Conservation (phyloP, 64 coral and sea anemone species). For the Actinia equina region DNA sequence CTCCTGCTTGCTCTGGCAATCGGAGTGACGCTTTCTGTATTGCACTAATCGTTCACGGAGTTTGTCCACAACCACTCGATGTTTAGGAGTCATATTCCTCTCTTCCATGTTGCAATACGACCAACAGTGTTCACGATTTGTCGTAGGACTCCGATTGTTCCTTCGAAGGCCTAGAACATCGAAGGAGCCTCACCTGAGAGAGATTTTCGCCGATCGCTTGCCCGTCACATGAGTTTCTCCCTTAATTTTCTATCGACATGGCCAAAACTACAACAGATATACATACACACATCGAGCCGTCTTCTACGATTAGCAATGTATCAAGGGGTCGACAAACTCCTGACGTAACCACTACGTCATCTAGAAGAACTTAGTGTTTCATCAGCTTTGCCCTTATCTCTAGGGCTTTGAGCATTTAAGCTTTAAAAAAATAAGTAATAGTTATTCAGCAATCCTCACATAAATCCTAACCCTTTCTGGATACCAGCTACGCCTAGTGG, state of each 20-base stretch:
- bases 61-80: slow-evolving; percentile 68
- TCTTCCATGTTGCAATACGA: slow-evolving; percentile 19
- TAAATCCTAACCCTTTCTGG: not conserved
- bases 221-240: not conserved
- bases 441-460: not conserved
- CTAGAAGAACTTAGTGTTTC: slow-evolving; percentile 6
- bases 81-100: slow-evolving; percentile 36
- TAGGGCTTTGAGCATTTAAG: not conserved
- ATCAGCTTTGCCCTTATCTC: not conserved
- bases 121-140: not conserved
- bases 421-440: not conserved
- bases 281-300: slow-evolving; percentile 8
- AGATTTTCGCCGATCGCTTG: not conserved
- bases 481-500: not conserved
- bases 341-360: slow-evolving; percentile 7
- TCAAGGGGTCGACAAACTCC: slow-evolving; percentile 20
- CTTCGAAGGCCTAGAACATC: not conserved
- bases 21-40: slow-evolving; percentile 63
- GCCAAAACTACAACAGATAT: slow-evolving; percentile 17
- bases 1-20: slow-evolving; percentile 73
- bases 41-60: slow-evolving; percentile 67
- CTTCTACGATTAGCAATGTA: slow-evolving; percentile 26
- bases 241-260: slow-evolving; percentile 21
- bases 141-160: not conserved
- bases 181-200: not conserved